Conservation (phyloP, 1,140 invertebrate species). For the Antheraea mylitta region DNA sequence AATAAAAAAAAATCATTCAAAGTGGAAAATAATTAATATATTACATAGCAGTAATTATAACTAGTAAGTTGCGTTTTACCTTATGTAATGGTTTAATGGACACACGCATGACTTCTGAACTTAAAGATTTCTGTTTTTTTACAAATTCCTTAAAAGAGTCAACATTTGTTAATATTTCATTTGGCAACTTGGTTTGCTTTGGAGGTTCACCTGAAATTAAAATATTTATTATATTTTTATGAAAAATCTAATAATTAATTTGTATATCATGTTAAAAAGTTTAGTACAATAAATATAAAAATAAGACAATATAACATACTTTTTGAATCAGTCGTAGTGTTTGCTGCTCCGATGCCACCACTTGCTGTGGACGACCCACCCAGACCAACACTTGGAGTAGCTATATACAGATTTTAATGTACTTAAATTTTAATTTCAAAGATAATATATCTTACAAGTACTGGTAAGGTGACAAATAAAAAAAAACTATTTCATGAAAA, state of each 20-base stretch:
- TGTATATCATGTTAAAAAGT: too few species aligned
- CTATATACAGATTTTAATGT: constrained; percentile 30
- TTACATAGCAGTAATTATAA: too few species aligned
- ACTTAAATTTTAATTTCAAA: not conserved
- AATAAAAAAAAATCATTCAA: too few species aligned
- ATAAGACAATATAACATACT: constrained; percentile 36
- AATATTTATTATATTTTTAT: too few species aligned
- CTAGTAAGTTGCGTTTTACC: too few species aligned
- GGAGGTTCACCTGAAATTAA: constrained; percentile 58
- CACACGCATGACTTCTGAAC: constrained; percentile 89
- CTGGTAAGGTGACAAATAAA: not conserved
- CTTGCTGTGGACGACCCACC: constrained; percentile 42
- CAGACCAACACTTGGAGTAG: constrained; percentile 51
- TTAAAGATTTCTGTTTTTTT: constrained; percentile 89
- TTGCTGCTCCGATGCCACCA: constrained; percentile 31
- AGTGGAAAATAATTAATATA: too few species aligned
- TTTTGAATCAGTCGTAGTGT: constrained; percentile 48
- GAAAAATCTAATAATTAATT: too few species aligned
- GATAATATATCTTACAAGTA: not conserved
- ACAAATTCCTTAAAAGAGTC: constrained; percentile 87
- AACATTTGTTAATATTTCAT: constrained; percentile 82
- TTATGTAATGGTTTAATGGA: constrained; percentile 85
- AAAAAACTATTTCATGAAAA: not conserved
- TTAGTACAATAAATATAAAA: too few species aligned
- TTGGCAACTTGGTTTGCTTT: constrained; percentile 81